phyloP scores from a whole-genome alignment of 2,113 vertebrate species.

The Cynoglossus semilaevis region DNA sequence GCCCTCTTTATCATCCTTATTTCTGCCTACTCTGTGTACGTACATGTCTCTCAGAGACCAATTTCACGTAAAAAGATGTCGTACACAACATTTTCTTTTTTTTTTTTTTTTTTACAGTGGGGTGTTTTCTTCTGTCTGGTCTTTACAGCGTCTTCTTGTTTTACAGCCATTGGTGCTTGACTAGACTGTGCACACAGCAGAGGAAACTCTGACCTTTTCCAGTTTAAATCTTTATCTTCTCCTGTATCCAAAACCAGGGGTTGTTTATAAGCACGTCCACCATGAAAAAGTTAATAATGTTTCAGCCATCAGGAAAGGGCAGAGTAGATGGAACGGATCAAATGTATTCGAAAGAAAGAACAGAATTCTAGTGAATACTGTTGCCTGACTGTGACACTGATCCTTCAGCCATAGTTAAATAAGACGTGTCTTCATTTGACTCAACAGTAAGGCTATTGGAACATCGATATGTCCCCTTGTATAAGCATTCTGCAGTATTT shows the following conservation, averaged over 20 bases:
- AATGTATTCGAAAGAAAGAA: too few species aligned
- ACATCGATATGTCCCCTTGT: slow-evolving; percentile 13
- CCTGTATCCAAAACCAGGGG: not conserved
- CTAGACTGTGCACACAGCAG: slow-evolving; percentile 8
- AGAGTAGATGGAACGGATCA: slow-evolving; percentile 1
- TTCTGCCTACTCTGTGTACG: slow-evolving; percentile 14
- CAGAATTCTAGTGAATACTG: not conserved
- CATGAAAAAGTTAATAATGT: slow-evolving; percentile 9
- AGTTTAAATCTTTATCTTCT: slow-evolving; percentile 17
- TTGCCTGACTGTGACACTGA: slow-evolving; percentile 16
- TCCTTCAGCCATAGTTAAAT: slow-evolving; percentile 25
- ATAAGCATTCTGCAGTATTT: slow-evolving; percentile 36
- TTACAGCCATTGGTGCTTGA: slow-evolving; percentile 9
- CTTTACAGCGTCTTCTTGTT: not conserved
- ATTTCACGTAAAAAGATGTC: not conserved
- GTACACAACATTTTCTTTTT: not conserved
- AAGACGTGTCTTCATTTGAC: slow-evolving; percentile 17
- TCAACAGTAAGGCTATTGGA: slow-evolving; percentile 24
- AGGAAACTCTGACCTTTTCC: slow-evolving; percentile 16
- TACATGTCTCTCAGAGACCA: slow-evolving; percentile 6
- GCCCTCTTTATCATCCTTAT: slow-evolving; percentile 12
- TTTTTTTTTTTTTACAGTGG: not conserved
- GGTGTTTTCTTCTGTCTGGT: not conserved
- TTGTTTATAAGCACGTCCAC: slow-evolving; percentile 5
- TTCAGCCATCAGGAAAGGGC: slow-evolving; percentile 6